phyloP scores from a whole-genome alignment of 2,888 invertebrate species.

The Acleris sparsana region DNA sequence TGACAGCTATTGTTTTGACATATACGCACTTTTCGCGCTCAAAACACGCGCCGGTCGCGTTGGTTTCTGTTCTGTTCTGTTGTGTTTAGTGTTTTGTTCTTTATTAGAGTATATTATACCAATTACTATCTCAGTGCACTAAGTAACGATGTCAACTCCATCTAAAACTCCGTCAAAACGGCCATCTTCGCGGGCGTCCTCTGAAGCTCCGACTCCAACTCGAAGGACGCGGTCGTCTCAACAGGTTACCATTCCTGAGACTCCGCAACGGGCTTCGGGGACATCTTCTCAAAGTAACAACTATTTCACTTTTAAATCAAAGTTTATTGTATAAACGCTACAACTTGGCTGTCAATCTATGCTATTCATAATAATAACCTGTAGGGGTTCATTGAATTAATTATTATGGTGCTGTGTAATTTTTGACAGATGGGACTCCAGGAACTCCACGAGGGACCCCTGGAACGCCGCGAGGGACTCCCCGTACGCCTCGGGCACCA shows the following conservation, averaged over 20 bases:
- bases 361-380: no score
- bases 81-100: neutral
- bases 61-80: constrained; percentile 6
- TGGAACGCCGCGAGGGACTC: constrained; percentile 51
- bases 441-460: constrained; percentile 50
- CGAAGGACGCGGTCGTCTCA: constrained; percentile 73
- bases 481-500: constrained; percentile 57
- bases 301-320: neutral
- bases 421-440: constrained; percentile 39
- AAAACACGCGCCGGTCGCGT: constrained; percentile 32
- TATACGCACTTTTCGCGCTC: constrained; percentile 22
- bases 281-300: constrained; percentile 70
- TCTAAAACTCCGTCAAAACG: constrained; percentile 73
- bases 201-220: constrained; percentile 75
- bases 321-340: no score
- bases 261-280: constrained; percentile 74
- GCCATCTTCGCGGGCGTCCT: constrained; percentile 73
- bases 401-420: neutral
- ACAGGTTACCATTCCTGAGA: constrained; percentile 77
- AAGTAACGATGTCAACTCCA: constrained; percentile 68
- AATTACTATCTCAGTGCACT: constrained; percentile 14
- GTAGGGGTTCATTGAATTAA: no score
- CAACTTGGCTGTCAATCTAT: no score
- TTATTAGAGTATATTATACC: neutral
- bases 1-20: constrained; percentile 22